Evolutionary conservation across 2,797 vertebrate genomes (phyloP).

Genomic region (Chaenodraco wilsoni): DNA sequence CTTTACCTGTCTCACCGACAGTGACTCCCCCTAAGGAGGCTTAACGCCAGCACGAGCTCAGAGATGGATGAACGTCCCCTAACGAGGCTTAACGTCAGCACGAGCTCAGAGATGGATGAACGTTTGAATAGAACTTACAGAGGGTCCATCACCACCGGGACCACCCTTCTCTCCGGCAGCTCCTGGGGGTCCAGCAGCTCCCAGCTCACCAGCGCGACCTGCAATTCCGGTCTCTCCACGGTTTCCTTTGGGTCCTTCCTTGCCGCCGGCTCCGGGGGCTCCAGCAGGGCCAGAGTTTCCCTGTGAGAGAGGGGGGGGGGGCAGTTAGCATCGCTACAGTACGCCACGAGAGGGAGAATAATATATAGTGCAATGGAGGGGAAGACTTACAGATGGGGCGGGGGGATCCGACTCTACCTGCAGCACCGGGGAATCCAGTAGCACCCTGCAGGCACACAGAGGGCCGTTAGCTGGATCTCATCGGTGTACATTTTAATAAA

Average conservation of each 20-base stretch:
- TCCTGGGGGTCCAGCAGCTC: slow-evolving; percentile 89
- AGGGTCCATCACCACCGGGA: slow-evolving; percentile 88
- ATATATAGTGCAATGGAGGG: not conserved
- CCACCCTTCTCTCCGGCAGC: slow-evolving; percentile 92
- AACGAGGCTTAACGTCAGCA: not conserved
- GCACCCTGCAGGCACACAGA: slow-evolving; percentile 87
- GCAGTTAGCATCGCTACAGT: not conserved
- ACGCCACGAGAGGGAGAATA: not conserved
- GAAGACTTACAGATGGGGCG: slow-evolving; percentile 92
- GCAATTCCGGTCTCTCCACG: slow-evolving; percentile 95
- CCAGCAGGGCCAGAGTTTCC: slow-evolving; percentile 92
- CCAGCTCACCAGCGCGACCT: slow-evolving; percentile 92
- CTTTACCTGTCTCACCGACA: too few species aligned
- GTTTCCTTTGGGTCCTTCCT: slow-evolving; percentile 94
- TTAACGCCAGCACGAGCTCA: not conserved
- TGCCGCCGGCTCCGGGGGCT: slow-evolving; percentile 89
- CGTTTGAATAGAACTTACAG: slow-evolving; percentile 84
- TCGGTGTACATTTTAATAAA: not conserved
- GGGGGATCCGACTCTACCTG: slow-evolving; percentile 96
- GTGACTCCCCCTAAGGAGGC: too few species aligned
- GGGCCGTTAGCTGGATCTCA: not conserved
- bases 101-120: not conserved
- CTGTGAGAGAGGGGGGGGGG: slow-evolving; percentile 67
- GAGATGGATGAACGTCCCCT: not conserved
- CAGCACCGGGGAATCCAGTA: slow-evolving; percentile 97